A percentile compares a stretch with the other conserved stretches of the same genome.
These are phyloP conservation scores for Aptenodytes patagonicus DNA, from an alignment of 2,113 vertebrate genomes.

Conservation along the genomic window DNA sequence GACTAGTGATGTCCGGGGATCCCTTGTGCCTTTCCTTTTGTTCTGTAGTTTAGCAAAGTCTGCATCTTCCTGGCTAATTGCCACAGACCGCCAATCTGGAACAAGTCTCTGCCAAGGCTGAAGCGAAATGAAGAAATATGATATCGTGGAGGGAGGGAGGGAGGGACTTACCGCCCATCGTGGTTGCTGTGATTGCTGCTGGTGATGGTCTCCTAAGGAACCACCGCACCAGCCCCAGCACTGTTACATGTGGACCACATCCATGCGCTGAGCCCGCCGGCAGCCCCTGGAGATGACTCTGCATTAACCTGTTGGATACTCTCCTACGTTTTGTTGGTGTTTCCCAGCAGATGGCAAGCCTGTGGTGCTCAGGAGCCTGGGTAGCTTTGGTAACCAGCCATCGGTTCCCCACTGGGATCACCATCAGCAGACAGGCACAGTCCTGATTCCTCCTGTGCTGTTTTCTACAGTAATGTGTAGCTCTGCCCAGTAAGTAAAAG, in stretches of 20 bases:
- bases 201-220: not conserved
- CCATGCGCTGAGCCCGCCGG: fast-evolving
- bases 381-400: not conserved
- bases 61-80: not conserved
- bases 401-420: not conserved
- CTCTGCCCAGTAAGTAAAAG: not conserved
- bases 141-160: not conserved
- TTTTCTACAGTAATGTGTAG: not conserved
- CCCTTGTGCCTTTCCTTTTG: not conserved
- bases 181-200: not conserved
- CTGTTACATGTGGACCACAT: not conserved
- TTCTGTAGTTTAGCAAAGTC: not conserved
- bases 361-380: not conserved
- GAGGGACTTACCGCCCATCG: not conserved
- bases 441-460: not conserved
- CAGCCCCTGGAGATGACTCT: not conserved
- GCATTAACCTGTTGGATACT: not conserved
- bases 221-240: not conserved
- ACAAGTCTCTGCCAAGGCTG: not conserved
- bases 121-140: not conserved
- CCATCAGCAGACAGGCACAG: not conserved
- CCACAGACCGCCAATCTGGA: not conserved
- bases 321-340: not conserved
- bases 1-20: not conserved
- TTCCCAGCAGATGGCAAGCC: not conserved